These are phyloP conservation scores for Aporophyla nigra DNA, from an alignment of 2,888 invertebrate genomes.

Conservation along the genomic window DNA sequence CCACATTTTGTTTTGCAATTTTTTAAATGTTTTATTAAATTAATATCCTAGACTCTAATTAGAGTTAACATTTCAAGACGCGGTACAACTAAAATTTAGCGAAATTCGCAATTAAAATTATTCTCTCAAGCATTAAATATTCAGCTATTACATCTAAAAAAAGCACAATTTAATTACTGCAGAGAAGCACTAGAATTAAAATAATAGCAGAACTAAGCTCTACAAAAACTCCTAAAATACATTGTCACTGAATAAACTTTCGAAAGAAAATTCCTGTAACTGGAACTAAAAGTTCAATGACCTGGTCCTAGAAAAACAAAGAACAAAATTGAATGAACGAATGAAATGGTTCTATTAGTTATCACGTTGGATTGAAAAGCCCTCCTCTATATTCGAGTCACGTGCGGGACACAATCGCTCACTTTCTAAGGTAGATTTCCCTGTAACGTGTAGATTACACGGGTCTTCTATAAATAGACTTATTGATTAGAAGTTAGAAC, in stretches of 20 bases:
- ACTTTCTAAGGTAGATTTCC: conserved; percentile 47
- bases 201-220: conserved; percentile 5
- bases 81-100: background rate
- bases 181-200: background rate
- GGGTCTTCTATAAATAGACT: conserved; percentile 29
- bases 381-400: conserved; percentile 47
- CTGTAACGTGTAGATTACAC: conserved; percentile 29
- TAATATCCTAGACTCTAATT: no score
- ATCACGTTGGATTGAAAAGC: conserved; percentile 51
- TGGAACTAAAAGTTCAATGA: conserved; percentile 18
- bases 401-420: conserved; percentile 50
- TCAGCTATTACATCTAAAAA: background rate
- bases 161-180: background rate
- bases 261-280: background rate
- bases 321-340: conserved; percentile 39
- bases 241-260: background rate
- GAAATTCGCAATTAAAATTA: conserved; percentile 3
- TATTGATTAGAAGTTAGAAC: conserved; percentile 40
- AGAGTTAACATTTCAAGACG: background rate
- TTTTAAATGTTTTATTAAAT: no score
- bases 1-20: no score
- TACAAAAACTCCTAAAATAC: background rate
- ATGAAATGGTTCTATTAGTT: conserved; percentile 45
- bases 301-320: conserved; percentile 28
- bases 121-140: background rate